Evolutionary conservation across 2,888 invertebrate genomes (phyloP), one percentile per base, ranked within the genome.

Genomic region (Tetropium fuscum): DNA sequence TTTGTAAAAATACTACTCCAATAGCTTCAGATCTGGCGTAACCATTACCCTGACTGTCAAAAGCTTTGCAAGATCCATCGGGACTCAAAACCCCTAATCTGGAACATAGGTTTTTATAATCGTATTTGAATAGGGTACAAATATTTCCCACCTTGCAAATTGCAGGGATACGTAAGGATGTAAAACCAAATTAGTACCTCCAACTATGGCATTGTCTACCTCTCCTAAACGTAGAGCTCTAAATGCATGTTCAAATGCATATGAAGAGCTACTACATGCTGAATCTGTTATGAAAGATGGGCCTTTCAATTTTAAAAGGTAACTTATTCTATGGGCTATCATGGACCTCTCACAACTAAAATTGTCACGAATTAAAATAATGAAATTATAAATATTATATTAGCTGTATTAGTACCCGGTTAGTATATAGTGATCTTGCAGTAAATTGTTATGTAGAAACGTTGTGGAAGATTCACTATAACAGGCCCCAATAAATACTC

Each of bases 281-380:
- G 96, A 94, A 81, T 97, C 97, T 7, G 95, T 85, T 0, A 92
- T 86, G 82, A 90, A 93, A 5, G 95, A 94, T 0, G 96, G 96
- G 0, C 97, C 95, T 71, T 90, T 90, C n/a, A 94, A 85, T 15
- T 95, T 95, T 63, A 97, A 86, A 82, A 90, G 90, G 80, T 92
- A 96, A 0, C 95, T 95, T 64, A 97, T 87, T 49, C 96, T 87
- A 81, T 95, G 95, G n/a, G 96, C 92, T 77, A 95, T 87, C 95
- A 97, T 95, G 3, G 94, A 93, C 58, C 94, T 87, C 70, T 91
- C 91, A 16, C 27, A 36, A 16, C 55, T 63, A 22, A 32, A 47
- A 34, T 30, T n/a, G 11, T 16, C 6, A 27, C n/a, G n/a, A n/a
- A n/a, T n/a, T n/a, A n/a, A n/a, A n/a, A n/a, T n/a, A n/a, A n/a